Evolutionary conservation across 2,888 invertebrate species (phyloP), one percentile per base, ranked within the genome.

Genomic region (Rotaria sp.): DNA sequence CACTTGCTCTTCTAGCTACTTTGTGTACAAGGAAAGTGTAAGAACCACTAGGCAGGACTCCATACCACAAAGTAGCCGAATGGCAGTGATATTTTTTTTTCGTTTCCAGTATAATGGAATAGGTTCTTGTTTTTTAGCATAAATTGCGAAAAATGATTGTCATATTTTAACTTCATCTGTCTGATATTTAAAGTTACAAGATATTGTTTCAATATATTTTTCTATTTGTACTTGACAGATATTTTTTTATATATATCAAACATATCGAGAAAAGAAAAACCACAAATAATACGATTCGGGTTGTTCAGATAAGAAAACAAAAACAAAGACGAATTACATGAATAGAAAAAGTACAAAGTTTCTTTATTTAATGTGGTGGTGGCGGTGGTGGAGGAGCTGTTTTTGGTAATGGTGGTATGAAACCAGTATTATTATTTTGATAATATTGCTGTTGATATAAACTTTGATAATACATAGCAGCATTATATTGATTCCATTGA

Each of bases 321-420:
- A 30, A 67, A 30, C 35, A 35, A 30, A 35, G 35, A 35, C 21
- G 67, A 35, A 67, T 67, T 67, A 67, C 67, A 67, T 67, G 18
- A 38, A 67, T 67, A 67, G 67, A 35, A 67, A 67, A 67, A 67
- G 8, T 67, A 35, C 67, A 67, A 67, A 67, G 30, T 67, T 2
- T 21, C 30, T 10, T 38, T 30, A 18, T 15, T 67, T 67, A 67
- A 35, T 21, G 50, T 50, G 84, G 84, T 35, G 84, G 84, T 21
- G 84, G 84, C 5, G 84, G 84, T 18, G 84, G 84, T 52, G 84
- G 84, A 26, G 50, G 84, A 26, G 55, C 41, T 15, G 52, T n/a
- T 35, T 48, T 35, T 10, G 84, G 84, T 55, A 52, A 38, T 1
- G 50, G 84, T 52, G 84, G 84, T 15, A 30, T 26, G 52, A 84